Evolutionary conservation across 2,113 vertebrate species (phyloP), one percentile per base, ranked within the genome.

Genomic region (Nothobranchius kuhntae): DNA sequence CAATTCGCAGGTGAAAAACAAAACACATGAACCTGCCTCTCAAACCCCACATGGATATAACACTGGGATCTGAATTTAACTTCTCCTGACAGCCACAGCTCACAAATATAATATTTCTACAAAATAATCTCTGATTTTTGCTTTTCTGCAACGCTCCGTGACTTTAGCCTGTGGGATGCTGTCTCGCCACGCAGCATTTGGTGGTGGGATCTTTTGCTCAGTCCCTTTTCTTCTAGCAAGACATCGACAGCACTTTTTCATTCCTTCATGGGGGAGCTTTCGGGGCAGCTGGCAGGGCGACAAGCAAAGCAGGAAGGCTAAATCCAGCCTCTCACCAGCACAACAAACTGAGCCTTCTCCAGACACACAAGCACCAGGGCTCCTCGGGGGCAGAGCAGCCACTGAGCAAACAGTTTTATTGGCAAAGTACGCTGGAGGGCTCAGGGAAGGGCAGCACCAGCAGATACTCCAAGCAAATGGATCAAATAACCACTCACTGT

Each of bases 261-360:
- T 81, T 81, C 75, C 81, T 69, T 82, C 65, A 62, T 72, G 60
- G 72, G 83, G 69, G 84, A 86, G 70, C 58, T 79, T 61, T 55
- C 67, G 72, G 75, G 78, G 42, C 59, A 60, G 68, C 81, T 91
- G 89, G 88, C 82, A 78, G 52, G 57, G 26, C 15, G 80, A 91
- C 88, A 89, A 86, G 72, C 57, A 79, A 88, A 88, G 85, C 91
- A 91, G 82, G 79, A 84, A 86, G 78, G 61, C 84, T 83, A 88
- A 86, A 89, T 89, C 84, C 71, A 82, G 77, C 86, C 53, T 77
- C 73, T 81, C 10, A 11, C 75, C 87, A 84, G 74, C 73, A 91
- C 81, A 88, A 87, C 85, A 88, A 84, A 85, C 84, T 71, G 58
- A 85, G 62, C 77, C 64, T 72, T 88, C 76, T 80, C 80, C 74